phyloP scores from a whole-genome alignment of 2,888 invertebrate species.

The Acronicta alni region DNA sequence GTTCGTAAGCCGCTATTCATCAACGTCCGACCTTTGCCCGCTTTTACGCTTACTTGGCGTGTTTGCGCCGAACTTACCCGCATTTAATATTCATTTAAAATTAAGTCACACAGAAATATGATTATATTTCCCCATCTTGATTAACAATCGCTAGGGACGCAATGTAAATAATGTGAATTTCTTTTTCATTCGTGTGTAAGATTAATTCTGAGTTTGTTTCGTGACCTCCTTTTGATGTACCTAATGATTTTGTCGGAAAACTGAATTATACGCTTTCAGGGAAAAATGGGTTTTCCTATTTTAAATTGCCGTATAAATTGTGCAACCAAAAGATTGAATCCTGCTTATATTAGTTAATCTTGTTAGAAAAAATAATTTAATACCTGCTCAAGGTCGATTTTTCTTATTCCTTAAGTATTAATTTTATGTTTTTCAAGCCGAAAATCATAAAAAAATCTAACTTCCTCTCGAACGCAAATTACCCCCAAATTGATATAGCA shows the following conservation, averaged over 20 bases:
- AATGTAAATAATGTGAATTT: constrained; percentile 46
- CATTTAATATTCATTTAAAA: constrained; percentile 70
- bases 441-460: too few species aligned
- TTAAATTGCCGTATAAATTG: constrained; percentile 6
- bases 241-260: constrained; percentile 33
- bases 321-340: neutral
- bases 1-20: constrained; percentile 65
- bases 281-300: constrained; percentile 12
- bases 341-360: too few species aligned
- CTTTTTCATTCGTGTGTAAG: constrained; percentile 32
- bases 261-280: constrained; percentile 27
- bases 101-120: constrained; percentile 52
- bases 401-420: too few species aligned
- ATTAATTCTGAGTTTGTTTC: constrained; percentile 45
- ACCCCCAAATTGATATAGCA: too few species aligned
- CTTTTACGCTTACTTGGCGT: constrained; percentile 61
- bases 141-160: constrained; percentile 41
- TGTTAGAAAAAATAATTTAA: too few species aligned
- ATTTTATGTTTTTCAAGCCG: too few species aligned
- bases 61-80: constrained; percentile 58
- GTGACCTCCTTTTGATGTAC: constrained; percentile 31
- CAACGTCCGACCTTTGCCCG: constrained; percentile 69
- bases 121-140: constrained; percentile 43
- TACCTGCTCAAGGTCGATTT: too few species aligned
- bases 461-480: too few species aligned